A percentile compares a stretch with the other conserved stretches of the same genome.
Conservation (phyloP, 2,113 vertebrate species). For the Dromiciops gliroides region DNA sequence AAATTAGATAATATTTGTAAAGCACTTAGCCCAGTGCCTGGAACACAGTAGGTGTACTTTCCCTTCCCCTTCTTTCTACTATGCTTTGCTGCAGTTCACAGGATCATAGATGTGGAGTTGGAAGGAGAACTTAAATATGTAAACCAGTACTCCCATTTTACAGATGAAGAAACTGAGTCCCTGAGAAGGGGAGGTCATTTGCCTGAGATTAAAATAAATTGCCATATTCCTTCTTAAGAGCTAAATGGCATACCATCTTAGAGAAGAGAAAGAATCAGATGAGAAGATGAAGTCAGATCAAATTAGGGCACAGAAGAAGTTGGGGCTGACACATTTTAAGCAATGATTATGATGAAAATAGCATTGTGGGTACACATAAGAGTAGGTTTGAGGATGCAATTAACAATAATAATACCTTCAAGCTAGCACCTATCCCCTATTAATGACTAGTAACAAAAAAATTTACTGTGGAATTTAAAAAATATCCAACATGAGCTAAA, state of each 20-base stretch:
- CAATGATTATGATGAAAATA: neutral
- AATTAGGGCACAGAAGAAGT: neutral
- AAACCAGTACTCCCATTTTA: conserved; percentile 13
- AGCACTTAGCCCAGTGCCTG: neutral
- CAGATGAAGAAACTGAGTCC: neutral
- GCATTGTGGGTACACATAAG: neutral
- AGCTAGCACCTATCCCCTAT: neutral
- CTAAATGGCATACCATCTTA: neutral
- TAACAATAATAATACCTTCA: neutral
- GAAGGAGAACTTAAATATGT: neutral
- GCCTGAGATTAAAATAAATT: neutral
- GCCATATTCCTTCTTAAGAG: neutral
- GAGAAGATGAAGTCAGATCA: neutral
- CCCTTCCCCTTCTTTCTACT: neutral
- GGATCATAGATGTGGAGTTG: neutral
- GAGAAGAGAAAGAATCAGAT: neutral
- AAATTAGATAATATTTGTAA: neutral
- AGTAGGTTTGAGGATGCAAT: neutral
- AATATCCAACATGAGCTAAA: neutral
- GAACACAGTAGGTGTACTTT: neutral
- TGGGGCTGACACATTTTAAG: neutral
- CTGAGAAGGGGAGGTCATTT: neutral
- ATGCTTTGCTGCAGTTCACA: neutral
- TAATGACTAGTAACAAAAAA: neutral
- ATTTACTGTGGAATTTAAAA: neutral